These are phyloP conservation scores for Ischnura elegans DNA, from an alignment of 2,888 invertebrate species.

Conservation along the genomic window DNA sequence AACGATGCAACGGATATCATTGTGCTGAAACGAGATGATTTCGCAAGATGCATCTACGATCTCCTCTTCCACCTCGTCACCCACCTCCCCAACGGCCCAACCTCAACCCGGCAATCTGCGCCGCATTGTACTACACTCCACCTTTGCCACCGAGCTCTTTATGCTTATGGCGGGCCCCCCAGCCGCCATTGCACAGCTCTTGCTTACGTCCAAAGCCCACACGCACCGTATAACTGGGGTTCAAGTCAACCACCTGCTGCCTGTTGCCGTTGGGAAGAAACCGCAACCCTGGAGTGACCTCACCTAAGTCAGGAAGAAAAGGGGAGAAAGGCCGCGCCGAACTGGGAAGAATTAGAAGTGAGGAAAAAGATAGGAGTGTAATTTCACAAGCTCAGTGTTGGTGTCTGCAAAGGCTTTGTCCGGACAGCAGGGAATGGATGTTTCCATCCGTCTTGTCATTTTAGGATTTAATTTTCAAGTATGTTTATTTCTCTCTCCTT, in stretches of 20 bases:
- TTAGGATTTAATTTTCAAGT: conserved; percentile 39
- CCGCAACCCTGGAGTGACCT: conserved; percentile 25
- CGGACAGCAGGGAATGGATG: neutral
- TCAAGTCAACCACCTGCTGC: conserved; percentile 42
- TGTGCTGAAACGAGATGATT: conserved; percentile 9
- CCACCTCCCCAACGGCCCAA: neutral
- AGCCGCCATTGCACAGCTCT: neutral
- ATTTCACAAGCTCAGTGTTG: neutral
- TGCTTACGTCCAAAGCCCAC: neutral
- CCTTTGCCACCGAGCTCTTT: conserved; percentile 53
- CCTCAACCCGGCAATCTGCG: neutral
- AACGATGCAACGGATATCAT: neutral
- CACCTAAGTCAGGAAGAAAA: neutral
- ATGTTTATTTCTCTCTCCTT: conserved; percentile 21
- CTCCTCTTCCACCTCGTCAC: neutral
- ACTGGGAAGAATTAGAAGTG: neutral
- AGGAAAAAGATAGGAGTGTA: neutral
- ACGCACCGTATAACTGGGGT: conserved; percentile 20
- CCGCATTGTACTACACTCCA: conserved; percentile 2
- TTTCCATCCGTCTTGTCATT: conserved; percentile 40
- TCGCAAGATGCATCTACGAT: neutral
- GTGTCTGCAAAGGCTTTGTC: neutral
- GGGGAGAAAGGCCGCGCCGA: neutral
- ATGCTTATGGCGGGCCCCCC: conserved; percentile 50
- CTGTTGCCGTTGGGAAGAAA: neutral